These are phyloP conservation scores for Aplysina aerophoba DNA, from an alignment of 37 sponge, comb jelly and placozoan genomes.

Conservation along the genomic window DNA sequence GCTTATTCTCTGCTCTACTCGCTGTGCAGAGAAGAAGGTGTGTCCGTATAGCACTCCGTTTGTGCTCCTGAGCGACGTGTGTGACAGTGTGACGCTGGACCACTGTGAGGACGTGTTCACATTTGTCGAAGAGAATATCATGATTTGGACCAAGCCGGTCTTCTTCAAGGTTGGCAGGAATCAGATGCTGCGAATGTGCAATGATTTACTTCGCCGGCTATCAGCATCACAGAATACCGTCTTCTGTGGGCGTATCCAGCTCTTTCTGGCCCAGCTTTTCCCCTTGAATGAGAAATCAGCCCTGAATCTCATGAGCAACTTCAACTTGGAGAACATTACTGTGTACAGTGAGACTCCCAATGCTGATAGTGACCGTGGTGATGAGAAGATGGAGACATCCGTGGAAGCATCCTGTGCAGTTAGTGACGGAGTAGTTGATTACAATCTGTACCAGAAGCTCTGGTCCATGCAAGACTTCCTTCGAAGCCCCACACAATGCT, in stretches of 20 bases:
- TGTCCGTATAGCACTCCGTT: constrained; percentile 82
- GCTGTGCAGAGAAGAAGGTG: constrained; percentile 50
- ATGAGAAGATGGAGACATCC: constrained; percentile 32
- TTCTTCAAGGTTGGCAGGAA: constrained; percentile 88
- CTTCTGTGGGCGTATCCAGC: constrained; percentile 97
- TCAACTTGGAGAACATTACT: constrained; percentile 97
- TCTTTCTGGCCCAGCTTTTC: constrained; percentile 94
- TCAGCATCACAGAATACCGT: constrained; percentile 91
- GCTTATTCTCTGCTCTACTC: constrained; percentile 51
- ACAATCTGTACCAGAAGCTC: constrained; percentile 85
- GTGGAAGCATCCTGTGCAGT: not conserved
- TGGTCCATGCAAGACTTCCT: constrained; percentile 97
- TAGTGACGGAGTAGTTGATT: constrained; percentile 59
- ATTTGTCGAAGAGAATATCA: constrained; percentile 68
- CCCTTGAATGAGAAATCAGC: constrained; percentile 95
- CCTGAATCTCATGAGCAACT: constrained; percentile 96
- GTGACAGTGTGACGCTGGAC: constrained; percentile 87
- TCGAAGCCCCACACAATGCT: constrained; percentile 87
- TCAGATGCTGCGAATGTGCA: constrained; percentile 89
- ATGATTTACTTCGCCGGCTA: constrained; percentile 91
- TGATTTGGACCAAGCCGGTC: constrained; percentile 67
- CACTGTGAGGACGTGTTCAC: constrained; percentile 78
- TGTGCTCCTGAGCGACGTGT: constrained; percentile 83
- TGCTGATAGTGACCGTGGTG: constrained; percentile 21
- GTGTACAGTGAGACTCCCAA: constrained; percentile 56